phyloP scores from a whole-genome alignment of 35 echinoderm and acorn worm genomes.

The Amphiura filiformis region DNA sequence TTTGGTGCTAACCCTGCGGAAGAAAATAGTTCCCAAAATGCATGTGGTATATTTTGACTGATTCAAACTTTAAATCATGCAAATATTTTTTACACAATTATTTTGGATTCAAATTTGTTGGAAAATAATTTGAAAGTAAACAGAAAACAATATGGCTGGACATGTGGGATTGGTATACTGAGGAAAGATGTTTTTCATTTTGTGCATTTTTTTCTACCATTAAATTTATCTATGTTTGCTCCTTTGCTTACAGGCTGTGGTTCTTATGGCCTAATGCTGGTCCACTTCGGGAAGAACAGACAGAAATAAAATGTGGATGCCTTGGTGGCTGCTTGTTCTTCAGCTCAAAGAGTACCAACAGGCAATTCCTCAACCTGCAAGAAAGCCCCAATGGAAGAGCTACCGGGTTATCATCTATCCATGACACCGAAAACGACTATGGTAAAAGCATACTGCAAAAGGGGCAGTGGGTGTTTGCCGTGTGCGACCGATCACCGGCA shows the following conservation, averaged over 20 bases:
- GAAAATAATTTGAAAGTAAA: too few species aligned
- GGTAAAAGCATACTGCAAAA: constrained; percentile 78
- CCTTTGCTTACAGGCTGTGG: constrained; percentile 41
- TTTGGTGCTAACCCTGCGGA: too few species aligned
- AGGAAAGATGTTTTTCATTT: too few species aligned
- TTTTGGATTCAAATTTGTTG: too few species aligned
- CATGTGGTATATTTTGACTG: too few species aligned
- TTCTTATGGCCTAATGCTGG: constrained; percentile 70
- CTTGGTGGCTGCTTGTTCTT: constrained; percentile 92
- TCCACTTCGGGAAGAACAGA: constrained; percentile 9
- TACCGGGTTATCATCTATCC: constrained; percentile 33
- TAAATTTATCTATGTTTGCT: not conserved
- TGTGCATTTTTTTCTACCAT: too few species aligned
- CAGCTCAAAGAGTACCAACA: constrained; percentile 34
- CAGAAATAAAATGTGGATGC: constrained; percentile 72
- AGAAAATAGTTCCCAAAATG: too few species aligned
- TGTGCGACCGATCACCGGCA: constrained; percentile 75
- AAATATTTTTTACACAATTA: too few species aligned
- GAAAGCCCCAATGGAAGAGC: not conserved
- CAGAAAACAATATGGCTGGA: too few species aligned
- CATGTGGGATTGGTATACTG: too few species aligned
- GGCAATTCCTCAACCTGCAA: constrained; percentile 38
- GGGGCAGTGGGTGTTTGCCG: constrained; percentile 75
- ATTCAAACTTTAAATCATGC: too few species aligned
- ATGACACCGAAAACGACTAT: constrained; percentile 58